Evolutionary conservation across 1,140 invertebrate genomes (phyloP), one percentile per base, ranked within the genome.

Genomic region (Macrosteles quadrilineatus): DNA sequence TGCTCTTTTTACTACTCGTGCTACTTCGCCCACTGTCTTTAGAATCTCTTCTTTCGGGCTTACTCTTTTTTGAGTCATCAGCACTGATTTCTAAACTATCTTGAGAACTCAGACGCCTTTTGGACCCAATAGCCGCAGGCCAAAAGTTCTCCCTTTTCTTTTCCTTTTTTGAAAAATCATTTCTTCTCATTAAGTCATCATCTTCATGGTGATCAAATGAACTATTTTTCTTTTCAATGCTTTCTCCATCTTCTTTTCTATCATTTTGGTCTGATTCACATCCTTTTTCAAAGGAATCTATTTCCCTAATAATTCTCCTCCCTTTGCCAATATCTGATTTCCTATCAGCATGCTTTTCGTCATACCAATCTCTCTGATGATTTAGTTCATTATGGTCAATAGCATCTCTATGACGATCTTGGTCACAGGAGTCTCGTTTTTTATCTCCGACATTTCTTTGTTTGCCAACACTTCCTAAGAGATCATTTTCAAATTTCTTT

Each of bases 71-170:
- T 0, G 81, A 79, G 23, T 91, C 88, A 73, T 93, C 91, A 36
- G 85, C 85, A 1, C 81, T 68, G 40, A 83, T 83, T 50, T 89
- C 87, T 40, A 86, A 77, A 76, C 83, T 86, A 70, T 94, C 92
- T 76, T 93, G 90, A 1, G 89, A 91, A 57, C 91, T 92, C 69
- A 91, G 85, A 63, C 91, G 85, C 47, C 92, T 83, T 78, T 93
- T 93, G 31, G 86, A 83, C 0, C 86, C 84, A 32, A 81, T 77
- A 43, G 87, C 85, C 1, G 87, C 86, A 0, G 90, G 88, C 53
- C 89, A 83, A 6, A 73, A 71, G 55, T 71, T 71, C 0, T 31
- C 62, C 43, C 71, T 71, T 45, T 71, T 71, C 71, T 80, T 81
- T 71, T 83, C 80, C 74, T 81, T 82, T 27, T 78, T 75, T 43